phyloP scores from a whole-genome alignment of 2,888 invertebrate genomes.

The Drosophila niveifrons region DNA sequence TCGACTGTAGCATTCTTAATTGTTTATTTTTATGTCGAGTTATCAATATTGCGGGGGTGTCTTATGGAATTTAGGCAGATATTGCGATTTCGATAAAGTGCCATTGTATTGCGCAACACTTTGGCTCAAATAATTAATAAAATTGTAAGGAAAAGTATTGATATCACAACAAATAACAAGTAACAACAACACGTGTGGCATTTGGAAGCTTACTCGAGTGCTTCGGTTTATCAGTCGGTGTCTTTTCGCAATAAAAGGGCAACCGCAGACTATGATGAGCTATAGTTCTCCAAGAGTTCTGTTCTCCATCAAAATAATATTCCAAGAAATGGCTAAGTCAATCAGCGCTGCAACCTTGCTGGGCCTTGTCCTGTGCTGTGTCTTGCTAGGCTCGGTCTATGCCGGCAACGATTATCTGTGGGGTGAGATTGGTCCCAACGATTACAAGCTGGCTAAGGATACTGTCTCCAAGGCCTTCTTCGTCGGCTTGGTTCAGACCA shows the following conservation, averaged over 20 bases:
- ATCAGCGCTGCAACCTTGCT: constrained; percentile 26
- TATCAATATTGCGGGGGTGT: background rate
- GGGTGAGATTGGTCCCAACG: constrained; percentile 68
- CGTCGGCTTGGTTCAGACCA: constrained; percentile 58
- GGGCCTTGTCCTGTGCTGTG: constrained; percentile 36
- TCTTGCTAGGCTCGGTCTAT: constrained; percentile 43
- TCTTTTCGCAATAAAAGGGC: constrained; percentile 44
- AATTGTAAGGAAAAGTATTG: constrained; percentile 3
- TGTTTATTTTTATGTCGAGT: background rate
- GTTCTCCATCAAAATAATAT: constrained; percentile 7
- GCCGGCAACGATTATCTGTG: constrained; percentile 75
- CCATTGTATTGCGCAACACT: constrained; percentile 8
- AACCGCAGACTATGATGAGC: constrained; percentile 3
- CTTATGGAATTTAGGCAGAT: constrained; percentile 26
- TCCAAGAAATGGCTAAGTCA: constrained; percentile 28
- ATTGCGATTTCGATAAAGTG: constrained; percentile 26
- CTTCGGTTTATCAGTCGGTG: constrained; percentile 32
- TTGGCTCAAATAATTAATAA: constrained; percentile 49
- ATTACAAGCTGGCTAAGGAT: constrained; percentile 73
- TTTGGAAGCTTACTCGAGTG: constrained; percentile 17
- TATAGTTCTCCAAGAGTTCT: constrained; percentile 25
- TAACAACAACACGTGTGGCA: constrained; percentile 4
- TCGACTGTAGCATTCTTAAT: too few relatives aligned
- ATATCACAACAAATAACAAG: constrained; percentile 3
- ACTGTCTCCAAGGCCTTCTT: constrained; percentile 67